Conservation (phyloP, 2,888 invertebrate species). For the Homarus gammarus region DNA sequence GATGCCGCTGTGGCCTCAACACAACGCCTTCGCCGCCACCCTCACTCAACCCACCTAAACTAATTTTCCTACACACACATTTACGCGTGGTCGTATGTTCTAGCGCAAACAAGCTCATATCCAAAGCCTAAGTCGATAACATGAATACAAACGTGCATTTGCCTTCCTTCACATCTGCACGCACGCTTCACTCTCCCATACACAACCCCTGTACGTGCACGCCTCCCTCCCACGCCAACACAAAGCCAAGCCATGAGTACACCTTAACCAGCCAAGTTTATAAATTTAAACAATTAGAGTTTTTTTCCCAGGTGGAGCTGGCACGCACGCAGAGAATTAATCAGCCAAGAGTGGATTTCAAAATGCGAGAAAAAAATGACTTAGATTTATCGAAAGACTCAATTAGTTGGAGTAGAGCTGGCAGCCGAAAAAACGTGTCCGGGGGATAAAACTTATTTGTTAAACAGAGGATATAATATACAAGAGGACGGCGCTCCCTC, state of each 20-base stretch:
- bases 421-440: not conserved
- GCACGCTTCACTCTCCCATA: too few species aligned
- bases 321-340: not conserved
- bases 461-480: not conserved
- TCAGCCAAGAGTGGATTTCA: conserved; percentile 1
- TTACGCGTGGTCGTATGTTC: too few species aligned
- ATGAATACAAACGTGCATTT: too few species aligned
- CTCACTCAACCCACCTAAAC: too few species aligned
- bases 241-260: not conserved
- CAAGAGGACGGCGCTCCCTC: not conserved
- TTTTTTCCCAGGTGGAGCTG: not conserved
- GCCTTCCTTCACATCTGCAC: too few species aligned
- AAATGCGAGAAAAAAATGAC: not conserved
- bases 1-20: too few species aligned
- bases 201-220: too few species aligned
- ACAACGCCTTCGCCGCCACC: too few species aligned
- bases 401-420: not conserved
- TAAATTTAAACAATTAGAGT: not conserved
- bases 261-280: not conserved
- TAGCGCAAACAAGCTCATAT: too few species aligned
- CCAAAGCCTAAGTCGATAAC: too few species aligned
- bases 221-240: too few species aligned
- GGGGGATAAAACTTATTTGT: not conserved
- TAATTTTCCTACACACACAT: too few species aligned
- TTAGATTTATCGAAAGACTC: not conserved